Base-by-base conservation (phyloP, 2,888 invertebrate genomes). In the Cephus nigrinus region DNA sequence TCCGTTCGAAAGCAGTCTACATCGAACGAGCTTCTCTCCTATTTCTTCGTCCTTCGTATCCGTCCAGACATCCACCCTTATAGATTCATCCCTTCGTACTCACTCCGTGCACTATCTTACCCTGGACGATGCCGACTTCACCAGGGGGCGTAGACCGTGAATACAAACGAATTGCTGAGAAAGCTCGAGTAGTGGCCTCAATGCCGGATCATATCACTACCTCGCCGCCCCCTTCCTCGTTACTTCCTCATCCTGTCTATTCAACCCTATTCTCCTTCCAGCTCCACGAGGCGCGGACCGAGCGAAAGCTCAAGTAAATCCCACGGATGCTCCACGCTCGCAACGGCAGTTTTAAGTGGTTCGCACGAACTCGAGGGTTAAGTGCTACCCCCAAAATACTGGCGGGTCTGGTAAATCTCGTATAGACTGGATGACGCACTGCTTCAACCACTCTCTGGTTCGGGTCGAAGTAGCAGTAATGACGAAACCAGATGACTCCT, bases 331-430 rank as follows among this genome's bases (percentile, higher is more conserved):
- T 55, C 1, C 55, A 2, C 23, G 55, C 9, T 55, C 33, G 5
- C 31, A 33, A 33, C 2, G 76, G 78, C 79, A 76, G 76, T 75
- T 80, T 81, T 78, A 80, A 77, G 80, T 80, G 80, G 79, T 81
- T 78, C 81, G 79, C 80, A 75, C 69, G 74, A 79, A 80, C 81
- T 82, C 76, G 75, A 75, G 76, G 80, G 77, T 84, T 83, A 82
- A 83, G 83, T 80, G 82, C 79, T 80, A 77, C 69, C 55, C 9
- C 55, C 55, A 0, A 55, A 78, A 80, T 75, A 73, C 75, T 74
- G 72, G 55, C 69, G 69, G 71, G 40, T 68, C 33, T 15, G 77
- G 77, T 73, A 12, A 31, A 36, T 79, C 32, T 30, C 36, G 74
- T 78, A 69, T 73, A 74, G 73, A 73, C 69, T 72, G 15, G 30